Evolutionary conservation across 1,140 invertebrate genomes (phyloP), one percentile per base, ranked within the genome.

Genomic region (Bicyclus anynana): DNA sequence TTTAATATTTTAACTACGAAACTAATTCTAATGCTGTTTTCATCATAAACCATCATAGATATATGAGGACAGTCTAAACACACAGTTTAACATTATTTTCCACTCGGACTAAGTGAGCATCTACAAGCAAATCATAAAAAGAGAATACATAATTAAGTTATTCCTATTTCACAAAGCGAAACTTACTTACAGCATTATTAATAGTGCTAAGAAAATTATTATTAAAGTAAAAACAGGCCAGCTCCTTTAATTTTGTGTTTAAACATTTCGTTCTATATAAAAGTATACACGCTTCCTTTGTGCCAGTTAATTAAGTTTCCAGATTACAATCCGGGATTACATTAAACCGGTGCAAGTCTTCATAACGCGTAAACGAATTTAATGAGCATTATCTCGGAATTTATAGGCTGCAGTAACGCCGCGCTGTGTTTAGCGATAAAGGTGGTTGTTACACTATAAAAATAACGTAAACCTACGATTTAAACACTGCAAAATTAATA

Each of bases 261-360:
- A 35, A 38, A 47, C 26, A 33, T 59, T 59, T 53, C 46, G 29
- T 59, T 52, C 20, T 20, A 59, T 27, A 52, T 61, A 59, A 44
- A 44, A 44, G 17, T 44, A 7, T 18, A 44, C 40, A 44, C 20
- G 14, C 40, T 44, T 44, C 63, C 47, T 69, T 69, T 62, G 53
- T 69, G 55, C 49, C 53, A 58, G 59, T 72, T 75, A 72, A 75
- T 72, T 72, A 69, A 69, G 61, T 59, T 33, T 53, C 53, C 63
- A 63, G 69, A 62, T 72, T 63, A 66, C 69, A 65, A 72, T 69
- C 67, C 65, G 4, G 65, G 63, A 69, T 72, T 66, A 75, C 55
- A 64, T 66, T 67, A 68, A 67, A 44, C 38, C 62, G 23, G 44
- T 62, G 56, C 64, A 65, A 62, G 62, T 72, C 58, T 76, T 69